Evolutionary conservation across 2,113 vertebrate species (phyloP).

Genomic region (Pteronura brasiliensis): DNA sequence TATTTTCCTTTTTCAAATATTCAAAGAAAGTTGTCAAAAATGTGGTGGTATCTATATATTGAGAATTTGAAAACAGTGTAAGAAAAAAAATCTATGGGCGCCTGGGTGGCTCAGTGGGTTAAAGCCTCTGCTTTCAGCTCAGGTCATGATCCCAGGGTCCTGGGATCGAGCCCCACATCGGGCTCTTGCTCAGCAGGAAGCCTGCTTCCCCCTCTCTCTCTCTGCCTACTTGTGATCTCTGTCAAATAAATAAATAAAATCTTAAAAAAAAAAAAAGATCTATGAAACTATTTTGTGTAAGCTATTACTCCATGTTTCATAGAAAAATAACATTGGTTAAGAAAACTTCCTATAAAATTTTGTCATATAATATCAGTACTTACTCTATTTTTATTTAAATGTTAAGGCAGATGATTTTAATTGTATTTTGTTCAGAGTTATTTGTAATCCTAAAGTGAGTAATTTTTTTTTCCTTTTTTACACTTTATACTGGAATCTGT

Average conservation of each 20-base stretch:
- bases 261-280: neutral
- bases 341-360: neutral
- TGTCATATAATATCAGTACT: neutral
- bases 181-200: too few species aligned
- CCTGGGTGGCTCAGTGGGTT: too few species aligned
- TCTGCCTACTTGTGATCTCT: too few species aligned
- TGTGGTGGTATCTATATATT: neutral
- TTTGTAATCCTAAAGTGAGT: neutral
- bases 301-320: neutral
- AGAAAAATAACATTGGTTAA: neutral
- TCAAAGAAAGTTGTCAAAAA: neutral
- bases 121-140: too few species aligned
- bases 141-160: too few species aligned
- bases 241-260: too few species aligned
- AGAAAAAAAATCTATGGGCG: neutral
- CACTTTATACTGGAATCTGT: neutral
- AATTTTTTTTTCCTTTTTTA: neutral
- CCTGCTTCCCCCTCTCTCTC: too few species aligned
- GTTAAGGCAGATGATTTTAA: neutral
- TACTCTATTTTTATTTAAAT: neutral
- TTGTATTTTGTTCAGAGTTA: neutral
- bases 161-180: too few species aligned
- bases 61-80: neutral
- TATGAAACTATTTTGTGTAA: neutral
- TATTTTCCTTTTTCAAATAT: neutral